A percentile compares a stretch with the other conserved stretches of the same genome.
phyloP scores from a whole-genome alignment of 2,113 vertebrate genomes.

The Indri indri region DNA sequence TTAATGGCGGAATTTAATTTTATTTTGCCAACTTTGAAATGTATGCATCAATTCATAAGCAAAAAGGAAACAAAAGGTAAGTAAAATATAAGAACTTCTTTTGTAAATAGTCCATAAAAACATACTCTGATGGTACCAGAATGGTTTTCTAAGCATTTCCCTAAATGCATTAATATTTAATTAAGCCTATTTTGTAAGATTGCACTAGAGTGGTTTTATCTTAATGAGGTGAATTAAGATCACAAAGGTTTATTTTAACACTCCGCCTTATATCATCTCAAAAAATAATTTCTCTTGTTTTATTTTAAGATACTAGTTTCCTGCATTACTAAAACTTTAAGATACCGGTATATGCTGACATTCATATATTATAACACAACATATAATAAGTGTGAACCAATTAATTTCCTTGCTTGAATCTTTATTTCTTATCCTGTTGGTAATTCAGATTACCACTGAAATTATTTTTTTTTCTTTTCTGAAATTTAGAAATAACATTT shows the following conservation, averaged over 20 bases:
- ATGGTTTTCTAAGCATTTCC: background rate
- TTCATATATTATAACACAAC: background rate
- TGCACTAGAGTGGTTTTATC: background rate
- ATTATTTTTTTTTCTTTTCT: background rate
- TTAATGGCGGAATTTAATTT: rapidly evolving
- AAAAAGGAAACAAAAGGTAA: background rate
- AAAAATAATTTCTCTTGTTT: background rate
- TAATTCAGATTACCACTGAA: background rate
- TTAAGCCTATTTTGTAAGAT: background rate
- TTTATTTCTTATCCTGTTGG: background rate
- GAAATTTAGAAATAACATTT: background rate
- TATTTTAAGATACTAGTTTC: background rate
- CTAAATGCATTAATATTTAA: background rate
- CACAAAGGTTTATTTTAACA: background rate
- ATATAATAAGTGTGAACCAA: background rate
- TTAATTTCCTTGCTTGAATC: background rate
- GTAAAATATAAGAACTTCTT: background rate
- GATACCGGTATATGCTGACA: background rate
- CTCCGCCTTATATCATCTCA: background rate
- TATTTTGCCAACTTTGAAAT: background rate
- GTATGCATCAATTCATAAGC: background rate
- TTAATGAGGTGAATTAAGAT: background rate
- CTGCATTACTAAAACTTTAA: background rate
- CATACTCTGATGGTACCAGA: background rate
- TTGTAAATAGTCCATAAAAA: background rate